phyloP scores from a whole-genome alignment of 1,140 invertebrate genomes.

The Ceratosolen fusciceps region DNA sequence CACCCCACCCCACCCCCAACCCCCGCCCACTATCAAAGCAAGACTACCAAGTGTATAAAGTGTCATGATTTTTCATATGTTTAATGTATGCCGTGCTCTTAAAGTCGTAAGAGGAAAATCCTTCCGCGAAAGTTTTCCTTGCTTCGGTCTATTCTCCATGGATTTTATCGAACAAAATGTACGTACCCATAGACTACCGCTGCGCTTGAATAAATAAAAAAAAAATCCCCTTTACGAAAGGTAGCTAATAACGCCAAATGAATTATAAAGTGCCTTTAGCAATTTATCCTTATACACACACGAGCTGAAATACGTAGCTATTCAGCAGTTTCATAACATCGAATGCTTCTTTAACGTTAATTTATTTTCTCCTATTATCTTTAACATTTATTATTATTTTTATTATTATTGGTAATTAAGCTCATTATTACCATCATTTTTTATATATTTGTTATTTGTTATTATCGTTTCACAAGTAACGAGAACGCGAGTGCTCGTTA shows the following conservation, averaged over 20 bases:
- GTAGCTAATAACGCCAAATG: not conserved
- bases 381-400: not conserved
- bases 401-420: not conserved
- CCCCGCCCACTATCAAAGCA: too few species aligned
- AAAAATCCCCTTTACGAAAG: not conserved
- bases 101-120: not conserved
- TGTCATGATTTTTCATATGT: conserved; percentile 4
- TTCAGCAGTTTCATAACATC: not conserved
- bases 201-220: too few species aligned
- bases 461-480: not conserved
- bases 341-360: not conserved
- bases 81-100: not conserved
- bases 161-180: not conserved
- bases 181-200: not conserved
- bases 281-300: not conserved
- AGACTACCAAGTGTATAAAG: too few species aligned
- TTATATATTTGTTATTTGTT: not conserved
- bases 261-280: not conserved
- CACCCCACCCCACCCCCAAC: not conserved
- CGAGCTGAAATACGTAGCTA: too few species aligned
- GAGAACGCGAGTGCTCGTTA: too few species aligned
- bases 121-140: not conserved
- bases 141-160: not conserved
- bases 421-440: not conserved
- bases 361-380: not conserved